Conservation (phyloP, 2,797 vertebrate genomes). For the Cetoscarus ocellatus region DNA sequence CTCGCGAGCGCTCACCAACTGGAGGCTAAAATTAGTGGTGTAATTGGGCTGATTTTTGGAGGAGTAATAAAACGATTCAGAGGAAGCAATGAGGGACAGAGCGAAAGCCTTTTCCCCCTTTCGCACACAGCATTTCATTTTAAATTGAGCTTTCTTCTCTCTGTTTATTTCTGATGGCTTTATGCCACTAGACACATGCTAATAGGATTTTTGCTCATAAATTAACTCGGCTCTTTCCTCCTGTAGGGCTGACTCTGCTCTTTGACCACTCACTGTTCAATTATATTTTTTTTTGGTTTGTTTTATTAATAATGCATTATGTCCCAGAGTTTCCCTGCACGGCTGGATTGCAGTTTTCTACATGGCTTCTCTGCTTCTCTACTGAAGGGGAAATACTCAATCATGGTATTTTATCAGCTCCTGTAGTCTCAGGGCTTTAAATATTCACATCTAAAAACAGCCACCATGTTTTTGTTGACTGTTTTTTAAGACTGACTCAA, state of each 20-base stretch:
- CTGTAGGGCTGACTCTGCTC: constrained; percentile 70
- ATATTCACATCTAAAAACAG: constrained; percentile 38
- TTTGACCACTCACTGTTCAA: constrained; percentile 76
- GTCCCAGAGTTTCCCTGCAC: constrained; percentile 36
- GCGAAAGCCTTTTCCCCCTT: constrained; percentile 27
- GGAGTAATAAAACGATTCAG: constrained; percentile 60
- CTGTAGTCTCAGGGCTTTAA: neutral
- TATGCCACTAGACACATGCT: constrained; percentile 80
- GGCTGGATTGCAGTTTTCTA: constrained; percentile 32
- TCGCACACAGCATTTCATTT: constrained; percentile 66
- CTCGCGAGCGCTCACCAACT: constrained; percentile 66
- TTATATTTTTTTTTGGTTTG: constrained; percentile 57
- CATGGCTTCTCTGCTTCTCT: constrained; percentile 25
- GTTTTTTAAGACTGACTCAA: constrained; percentile 12
- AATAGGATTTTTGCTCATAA: constrained; percentile 82
- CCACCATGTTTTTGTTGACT: constrained; percentile 10
- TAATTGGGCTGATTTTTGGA: constrained; percentile 78
- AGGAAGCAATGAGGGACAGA: constrained; percentile 52
- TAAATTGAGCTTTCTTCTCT: constrained; percentile 70
- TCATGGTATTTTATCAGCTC: constrained; percentile 21
- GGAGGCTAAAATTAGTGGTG: constrained; percentile 78
- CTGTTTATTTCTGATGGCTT: constrained; percentile 81
- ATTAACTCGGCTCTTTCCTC: constrained; percentile 74
- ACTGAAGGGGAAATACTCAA: constrained; percentile 21
- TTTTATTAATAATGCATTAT: constrained; percentile 64